A percentile compares a stretch with the other conserved stretches of the same genome.
These are phyloP conservation scores for Antigone vipio DNA, from an alignment of 2,113 vertebrate species.

Conservation along the genomic window DNA sequence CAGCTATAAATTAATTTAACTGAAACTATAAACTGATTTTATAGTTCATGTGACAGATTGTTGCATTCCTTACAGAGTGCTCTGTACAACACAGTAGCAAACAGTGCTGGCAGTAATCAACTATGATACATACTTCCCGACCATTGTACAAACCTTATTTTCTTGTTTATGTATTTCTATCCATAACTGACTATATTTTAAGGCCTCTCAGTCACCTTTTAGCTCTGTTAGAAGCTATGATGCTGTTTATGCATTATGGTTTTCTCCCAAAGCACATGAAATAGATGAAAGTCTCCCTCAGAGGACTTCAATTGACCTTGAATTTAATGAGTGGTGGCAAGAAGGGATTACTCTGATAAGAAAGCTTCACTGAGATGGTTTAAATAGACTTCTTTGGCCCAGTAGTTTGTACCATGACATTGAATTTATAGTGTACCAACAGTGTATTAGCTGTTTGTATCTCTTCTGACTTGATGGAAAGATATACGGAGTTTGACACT, in stretches of 20 bases:
- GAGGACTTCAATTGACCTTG: not conserved
- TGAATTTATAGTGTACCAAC: not conserved
- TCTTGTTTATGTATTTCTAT: not conserved
- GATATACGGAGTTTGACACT: not conserved
- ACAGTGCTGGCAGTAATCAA: not conserved
- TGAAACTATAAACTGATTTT: constrained; percentile 9
- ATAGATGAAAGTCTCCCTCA: not conserved
- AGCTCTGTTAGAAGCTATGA: not conserved
- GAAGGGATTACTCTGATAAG: not conserved
- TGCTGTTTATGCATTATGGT: not conserved
- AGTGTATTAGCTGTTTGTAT: not conserved
- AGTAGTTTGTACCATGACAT: not conserved
- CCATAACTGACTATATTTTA: not conserved
- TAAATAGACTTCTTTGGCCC: not conserved
- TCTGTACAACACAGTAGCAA: not conserved
- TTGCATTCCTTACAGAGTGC: not conserved
- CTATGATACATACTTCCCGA: not conserved
- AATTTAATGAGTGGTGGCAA: not conserved
- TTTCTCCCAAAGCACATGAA: not conserved
- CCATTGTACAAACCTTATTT: not conserved
- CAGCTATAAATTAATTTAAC: constrained; percentile 30
- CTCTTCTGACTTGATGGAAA: not conserved
- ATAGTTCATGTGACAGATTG: not conserved
- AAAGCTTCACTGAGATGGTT: not conserved
- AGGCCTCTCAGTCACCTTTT: not conserved